phyloP scores from a whole-genome alignment of 1,140 invertebrate genomes.

The Drosophila lini region DNA sequence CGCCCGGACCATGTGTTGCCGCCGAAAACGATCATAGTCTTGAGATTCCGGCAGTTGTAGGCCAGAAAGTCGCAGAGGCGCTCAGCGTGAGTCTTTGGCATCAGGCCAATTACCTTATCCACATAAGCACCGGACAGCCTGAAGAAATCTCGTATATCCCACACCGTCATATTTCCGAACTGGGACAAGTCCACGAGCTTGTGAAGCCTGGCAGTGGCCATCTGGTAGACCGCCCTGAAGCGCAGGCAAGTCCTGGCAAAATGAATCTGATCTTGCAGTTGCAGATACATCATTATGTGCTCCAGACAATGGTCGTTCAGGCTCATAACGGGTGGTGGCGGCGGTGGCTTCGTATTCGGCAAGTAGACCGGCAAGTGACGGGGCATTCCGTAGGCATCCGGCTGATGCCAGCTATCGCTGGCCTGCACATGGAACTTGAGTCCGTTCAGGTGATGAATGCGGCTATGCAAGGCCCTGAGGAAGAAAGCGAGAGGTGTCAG shows the following conservation, averaged over 20 bases:
- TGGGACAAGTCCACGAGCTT: constrained; percentile 13
- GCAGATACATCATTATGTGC: constrained; percentile 12
- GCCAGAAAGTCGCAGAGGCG: constrained; percentile 51
- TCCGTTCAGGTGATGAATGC: constrained; percentile 31
- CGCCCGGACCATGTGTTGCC: background rate
- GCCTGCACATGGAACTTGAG: constrained; percentile 32
- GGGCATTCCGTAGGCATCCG: constrained; percentile 27
- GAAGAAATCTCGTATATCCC: constrained; percentile 69
- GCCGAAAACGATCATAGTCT: constrained; percentile 16
- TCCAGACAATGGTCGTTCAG: constrained; percentile 54
- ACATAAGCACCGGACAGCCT: constrained; percentile 48
- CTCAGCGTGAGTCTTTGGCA: constrained; percentile 18
- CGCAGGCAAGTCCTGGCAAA: constrained; percentile 57
- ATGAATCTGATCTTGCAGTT: constrained; percentile 43
- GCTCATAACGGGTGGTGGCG: constrained; percentile 21
- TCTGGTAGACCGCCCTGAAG: constrained; percentile 44
- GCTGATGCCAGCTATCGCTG: constrained; percentile 72
- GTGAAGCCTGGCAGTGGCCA: constrained; percentile 20
- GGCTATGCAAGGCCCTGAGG: constrained; percentile 22
- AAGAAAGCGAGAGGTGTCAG: background rate
- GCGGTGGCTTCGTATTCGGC: background rate
- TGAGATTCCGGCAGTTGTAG: constrained; percentile 41
- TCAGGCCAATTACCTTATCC: constrained; percentile 16
- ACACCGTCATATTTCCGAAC: constrained; percentile 48
- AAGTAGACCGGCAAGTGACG: background rate